A percentile compares a stretch with the other conserved stretches of the same genome.
phyloP scores from a whole-genome alignment of 2,797 vertebrate genomes.

The Odontamblyopus rebecca region DNA sequence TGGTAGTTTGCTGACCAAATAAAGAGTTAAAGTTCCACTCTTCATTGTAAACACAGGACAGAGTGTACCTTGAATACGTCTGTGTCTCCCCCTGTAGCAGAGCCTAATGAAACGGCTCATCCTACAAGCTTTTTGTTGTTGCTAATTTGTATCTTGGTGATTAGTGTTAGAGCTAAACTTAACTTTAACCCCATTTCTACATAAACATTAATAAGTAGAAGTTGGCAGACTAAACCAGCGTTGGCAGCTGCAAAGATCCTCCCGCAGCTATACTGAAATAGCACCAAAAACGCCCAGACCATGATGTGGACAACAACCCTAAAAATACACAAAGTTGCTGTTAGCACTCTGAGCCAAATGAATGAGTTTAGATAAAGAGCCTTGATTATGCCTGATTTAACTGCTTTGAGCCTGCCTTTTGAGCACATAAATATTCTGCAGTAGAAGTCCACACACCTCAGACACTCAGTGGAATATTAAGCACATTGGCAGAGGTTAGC shows the following conservation, averaged over 20 bases:
- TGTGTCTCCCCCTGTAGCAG: neutral
- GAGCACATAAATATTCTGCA: constrained; percentile 47
- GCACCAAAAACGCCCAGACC: neutral
- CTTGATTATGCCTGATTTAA: constrained; percentile 59
- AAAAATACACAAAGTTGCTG: constrained; percentile 23
- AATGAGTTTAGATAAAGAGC: constrained; percentile 48
- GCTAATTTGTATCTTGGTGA: neutral
- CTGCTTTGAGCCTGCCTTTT: constrained; percentile 44
- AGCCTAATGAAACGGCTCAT: neutral
- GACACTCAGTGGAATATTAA: constrained; percentile 47
- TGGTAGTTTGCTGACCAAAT: neutral
- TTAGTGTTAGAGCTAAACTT: too few relatives aligned
- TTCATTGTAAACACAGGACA: neutral
- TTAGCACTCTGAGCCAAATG: constrained; percentile 25
- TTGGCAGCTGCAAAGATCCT: neutral
- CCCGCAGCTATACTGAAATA: neutral
- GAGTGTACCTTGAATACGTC: neutral
- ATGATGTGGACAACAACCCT: constrained; percentile 1
- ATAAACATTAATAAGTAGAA: neutral
- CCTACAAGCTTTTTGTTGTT: neutral
- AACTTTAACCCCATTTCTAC: neutral
- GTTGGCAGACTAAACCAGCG: neutral
- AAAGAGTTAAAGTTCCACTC: neutral
- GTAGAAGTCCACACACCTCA: constrained; percentile 29
- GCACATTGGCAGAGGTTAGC: constrained; percentile 35